Percentiles rank a stretch among this genome's conserved stretches.
phyloP scores from a whole-genome alignment of 2,797 vertebrate genomes.

The Gallinago stenura region DNA sequence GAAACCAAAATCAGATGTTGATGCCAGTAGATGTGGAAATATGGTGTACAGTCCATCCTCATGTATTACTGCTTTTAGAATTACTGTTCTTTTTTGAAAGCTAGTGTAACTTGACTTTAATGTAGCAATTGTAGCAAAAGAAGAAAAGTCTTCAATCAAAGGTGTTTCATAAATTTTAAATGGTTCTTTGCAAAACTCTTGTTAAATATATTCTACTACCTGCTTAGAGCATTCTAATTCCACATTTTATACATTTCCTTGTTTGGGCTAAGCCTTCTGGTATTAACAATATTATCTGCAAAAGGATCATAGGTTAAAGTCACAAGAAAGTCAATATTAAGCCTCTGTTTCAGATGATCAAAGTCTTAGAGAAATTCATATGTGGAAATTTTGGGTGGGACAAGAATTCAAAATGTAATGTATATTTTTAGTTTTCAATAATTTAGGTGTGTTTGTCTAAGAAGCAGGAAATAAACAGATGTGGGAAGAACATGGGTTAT shows the following conservation, averaged over 20 bases:
- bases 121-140: background rate
- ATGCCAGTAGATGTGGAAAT: background rate
- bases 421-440: background rate
- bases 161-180: background rate
- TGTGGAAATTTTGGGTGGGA: background rate
- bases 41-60: accelerated
- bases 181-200: background rate
- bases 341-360: background rate
- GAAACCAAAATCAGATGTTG: background rate
- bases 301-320: background rate
- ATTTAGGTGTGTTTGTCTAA: background rate
- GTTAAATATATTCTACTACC: background rate
- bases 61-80: background rate
- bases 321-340: background rate
- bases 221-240: background rate
- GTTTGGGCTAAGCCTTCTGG: background rate
- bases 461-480: background rate
- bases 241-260: background rate
- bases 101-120: background rate
- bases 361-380: background rate
- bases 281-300: background rate
- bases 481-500: background rate
- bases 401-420: background rate
- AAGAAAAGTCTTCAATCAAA: background rate
- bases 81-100: background rate